Conservation (phyloP, 2,888 invertebrate genomes). For the Lapara coniferarum region DNA sequence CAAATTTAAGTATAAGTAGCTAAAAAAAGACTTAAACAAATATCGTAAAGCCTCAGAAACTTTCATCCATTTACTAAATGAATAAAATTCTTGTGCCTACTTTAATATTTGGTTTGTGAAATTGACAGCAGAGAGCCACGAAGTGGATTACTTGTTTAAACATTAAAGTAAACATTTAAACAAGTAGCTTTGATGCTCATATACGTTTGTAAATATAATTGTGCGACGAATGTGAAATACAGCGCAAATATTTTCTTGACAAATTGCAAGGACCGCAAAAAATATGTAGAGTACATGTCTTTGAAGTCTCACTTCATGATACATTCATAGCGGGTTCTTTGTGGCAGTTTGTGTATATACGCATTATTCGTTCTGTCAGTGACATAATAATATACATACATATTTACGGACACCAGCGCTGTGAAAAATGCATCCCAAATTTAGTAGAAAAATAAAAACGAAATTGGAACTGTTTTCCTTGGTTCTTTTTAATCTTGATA, state of each 20-base stretch:
- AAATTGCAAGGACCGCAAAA: conserved; percentile 10
- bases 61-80: too few species aligned
- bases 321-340: conserved; percentile 9
- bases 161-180: conserved; percentile 4
- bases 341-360: neutral
- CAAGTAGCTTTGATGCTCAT: neutral
- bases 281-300: neutral
- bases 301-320: conserved; percentile 9
- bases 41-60: too few species aligned
- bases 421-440: neutral
- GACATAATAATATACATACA: too few species aligned
- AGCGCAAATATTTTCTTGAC: conserved; percentile 17
- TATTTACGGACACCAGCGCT: too few species aligned
- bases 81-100: too few species aligned
- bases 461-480: too few species aligned
- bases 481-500: too few species aligned
- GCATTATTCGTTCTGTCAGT: too few species aligned
- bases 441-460: too few species aligned
- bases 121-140: neutral
- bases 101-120: neutral
- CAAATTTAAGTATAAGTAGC: too few species aligned
- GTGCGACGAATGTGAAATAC: conserved; percentile 9
- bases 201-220: neutral
- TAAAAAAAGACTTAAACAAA: too few species aligned
- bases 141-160: conserved; percentile 4